Conservation (phyloP, 2,888 invertebrate species). For the Lochmaea capreae region DNA sequence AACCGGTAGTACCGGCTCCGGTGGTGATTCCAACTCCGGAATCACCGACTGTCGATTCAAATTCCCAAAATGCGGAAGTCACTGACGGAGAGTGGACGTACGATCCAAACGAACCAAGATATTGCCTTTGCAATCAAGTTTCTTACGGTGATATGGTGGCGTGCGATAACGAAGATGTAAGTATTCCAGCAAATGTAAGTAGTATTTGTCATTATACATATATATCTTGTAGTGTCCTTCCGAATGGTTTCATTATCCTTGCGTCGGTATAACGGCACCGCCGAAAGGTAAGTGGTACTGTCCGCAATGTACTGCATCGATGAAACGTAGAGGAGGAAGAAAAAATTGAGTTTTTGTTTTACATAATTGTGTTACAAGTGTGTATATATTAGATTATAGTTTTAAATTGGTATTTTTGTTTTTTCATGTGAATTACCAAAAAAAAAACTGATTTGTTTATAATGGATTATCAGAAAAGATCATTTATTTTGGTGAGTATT, state of each 20-base stretch:
- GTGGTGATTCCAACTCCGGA: conserved; percentile 58
- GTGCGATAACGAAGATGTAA: conserved; percentile 96
- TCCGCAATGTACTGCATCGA: conserved; percentile 90
- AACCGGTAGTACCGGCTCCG: conserved; percentile 53
- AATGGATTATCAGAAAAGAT: too few species aligned
- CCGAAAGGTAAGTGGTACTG: conserved; percentile 99
- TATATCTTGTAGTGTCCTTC: conserved; percentile 84
- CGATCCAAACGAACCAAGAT: conserved; percentile 96
- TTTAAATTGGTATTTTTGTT: too few species aligned
- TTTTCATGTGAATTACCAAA: too few species aligned
- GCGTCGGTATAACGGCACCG: conserved; percentile 94
- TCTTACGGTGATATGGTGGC: conserved; percentile 99
- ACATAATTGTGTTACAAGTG: too few species aligned
- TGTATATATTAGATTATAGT: too few species aligned
- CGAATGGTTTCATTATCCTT: conserved; percentile 99
- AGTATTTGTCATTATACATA: conserved; percentile 30
- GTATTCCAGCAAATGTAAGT: conserved; percentile 58
- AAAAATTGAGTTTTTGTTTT: conserved; percentile 71
- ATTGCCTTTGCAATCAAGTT: conserved; percentile 97
- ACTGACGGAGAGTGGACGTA: conserved; percentile 89
- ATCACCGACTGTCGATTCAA: conserved; percentile 63
- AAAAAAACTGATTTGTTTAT: too few species aligned
- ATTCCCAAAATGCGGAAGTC: conserved; percentile 69
- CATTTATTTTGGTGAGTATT: too few species aligned
- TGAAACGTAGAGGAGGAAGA: conserved; percentile 85